Evolutionary conservation across 1,140 invertebrate species (phyloP).

Genomic region (Arctopsyche grandis): DNA sequence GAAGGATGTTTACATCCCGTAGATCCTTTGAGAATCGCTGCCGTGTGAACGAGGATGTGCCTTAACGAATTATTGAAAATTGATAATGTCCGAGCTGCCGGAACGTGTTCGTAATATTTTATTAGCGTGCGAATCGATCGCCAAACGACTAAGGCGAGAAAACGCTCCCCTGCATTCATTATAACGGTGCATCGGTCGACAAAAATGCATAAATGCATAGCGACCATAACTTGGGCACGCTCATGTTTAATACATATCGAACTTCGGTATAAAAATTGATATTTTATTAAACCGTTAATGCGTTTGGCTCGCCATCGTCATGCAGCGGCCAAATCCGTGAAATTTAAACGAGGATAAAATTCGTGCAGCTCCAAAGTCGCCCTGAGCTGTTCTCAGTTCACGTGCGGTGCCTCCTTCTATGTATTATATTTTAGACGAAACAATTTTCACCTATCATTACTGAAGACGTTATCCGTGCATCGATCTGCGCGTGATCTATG

Average conservation of each 20-base stretch:
- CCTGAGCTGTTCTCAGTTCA: too few relatives aligned
- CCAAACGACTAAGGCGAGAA: too few relatives aligned
- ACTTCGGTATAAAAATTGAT: constrained; percentile 10
- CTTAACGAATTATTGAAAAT: constrained; percentile 13
- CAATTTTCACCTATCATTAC: constrained; percentile 55
- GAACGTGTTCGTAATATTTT: neutral
- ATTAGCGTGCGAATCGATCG: too few relatives aligned
- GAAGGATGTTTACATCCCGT: too few relatives aligned
- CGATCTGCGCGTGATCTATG: constrained; percentile 50
- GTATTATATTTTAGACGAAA: constrained; percentile 42
- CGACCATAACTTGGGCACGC: constrained; percentile 10
- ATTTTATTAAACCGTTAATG: constrained; percentile 31
- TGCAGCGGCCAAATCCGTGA: neutral
- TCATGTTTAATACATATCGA: constrained; percentile 13
- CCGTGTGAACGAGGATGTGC: neutral
- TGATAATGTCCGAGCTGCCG: neutral
- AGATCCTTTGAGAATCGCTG: too few relatives aligned
- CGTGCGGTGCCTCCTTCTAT: neutral
- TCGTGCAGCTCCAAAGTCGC: neutral
- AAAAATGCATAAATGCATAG: constrained; percentile 17
- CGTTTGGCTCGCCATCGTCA: neutral
- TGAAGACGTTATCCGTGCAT: constrained; percentile 46
- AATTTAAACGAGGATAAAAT: constrained; percentile 26
- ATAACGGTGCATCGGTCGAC: neutral
- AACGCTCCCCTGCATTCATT: too few relatives aligned